These are phyloP conservation scores for Beroe forskalii DNA, from an alignment of 37 sponge, comb jelly and placozoan genomes.

Conservation along the genomic window DNA sequence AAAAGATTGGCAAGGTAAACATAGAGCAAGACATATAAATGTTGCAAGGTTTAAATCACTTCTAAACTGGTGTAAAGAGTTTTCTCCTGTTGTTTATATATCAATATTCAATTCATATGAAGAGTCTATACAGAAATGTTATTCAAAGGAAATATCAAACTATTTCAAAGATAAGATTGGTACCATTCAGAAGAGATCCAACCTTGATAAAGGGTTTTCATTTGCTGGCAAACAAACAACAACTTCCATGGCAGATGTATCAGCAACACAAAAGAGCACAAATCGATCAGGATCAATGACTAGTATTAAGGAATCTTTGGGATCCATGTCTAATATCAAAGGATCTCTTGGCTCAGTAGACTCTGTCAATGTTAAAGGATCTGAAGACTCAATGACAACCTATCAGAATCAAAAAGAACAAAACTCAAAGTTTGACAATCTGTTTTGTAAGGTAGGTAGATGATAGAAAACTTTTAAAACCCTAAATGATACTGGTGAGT, in stretches of 20 bases:
- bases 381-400: slow-evolving; percentile 42
- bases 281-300: not conserved
- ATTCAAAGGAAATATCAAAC: slow-evolving; percentile 28
- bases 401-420: slow-evolving; percentile 37
- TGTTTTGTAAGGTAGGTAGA: slow-evolving; percentile 33
- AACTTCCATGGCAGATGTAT: not conserved
- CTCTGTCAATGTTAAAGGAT: slow-evolving; percentile 34
- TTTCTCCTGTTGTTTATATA: not conserved
- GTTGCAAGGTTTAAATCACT: slow-evolving; percentile 23
- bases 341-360: slow-evolving; percentile 36
- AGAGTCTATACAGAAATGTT: slow-evolving; percentile 20
- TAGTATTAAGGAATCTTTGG: not conserved
- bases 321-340: slow-evolving; percentile 23
- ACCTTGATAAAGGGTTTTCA: slow-evolving; percentile 41
- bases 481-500: too few species aligned
- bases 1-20: slow-evolving; percentile 59
- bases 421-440: slow-evolving; percentile 28
- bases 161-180: slow-evolving; percentile 40
- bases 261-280: not conserved
- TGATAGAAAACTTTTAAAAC: not conserved
- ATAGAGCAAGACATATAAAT: slow-evolving; percentile 47
- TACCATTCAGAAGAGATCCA: slow-evolving; percentile 39
- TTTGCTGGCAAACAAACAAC: slow-evolving; percentile 48
- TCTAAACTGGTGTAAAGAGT: slow-evolving; percentile 37
- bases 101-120: slow-evolving; percentile 19